These are phyloP conservation scores for Pagrus major DNA, from an alignment of 2,113 vertebrate species.

Conservation along the genomic window DNA sequence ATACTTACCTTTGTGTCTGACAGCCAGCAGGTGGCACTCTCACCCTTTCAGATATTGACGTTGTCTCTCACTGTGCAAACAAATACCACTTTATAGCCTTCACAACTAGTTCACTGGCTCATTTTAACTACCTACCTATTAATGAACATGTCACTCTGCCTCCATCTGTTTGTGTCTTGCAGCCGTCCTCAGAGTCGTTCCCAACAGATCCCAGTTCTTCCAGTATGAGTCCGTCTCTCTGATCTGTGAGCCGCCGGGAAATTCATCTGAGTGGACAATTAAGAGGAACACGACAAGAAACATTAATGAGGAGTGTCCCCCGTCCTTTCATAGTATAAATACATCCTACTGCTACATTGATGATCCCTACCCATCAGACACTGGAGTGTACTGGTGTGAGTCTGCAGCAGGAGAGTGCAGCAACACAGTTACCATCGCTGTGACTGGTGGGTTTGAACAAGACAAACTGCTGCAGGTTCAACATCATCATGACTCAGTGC, in stretches of 20 bases:
- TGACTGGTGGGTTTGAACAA: not conserved
- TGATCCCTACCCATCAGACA: fast-evolving
- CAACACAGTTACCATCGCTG: not conserved
- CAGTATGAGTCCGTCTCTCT: conserved; percentile 22
- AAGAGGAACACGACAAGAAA: too few species aligned
- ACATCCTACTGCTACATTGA: fast-evolving
- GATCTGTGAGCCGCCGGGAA: conserved; percentile 30
- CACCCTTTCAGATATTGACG: too few species aligned
- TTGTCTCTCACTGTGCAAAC: too few species aligned
- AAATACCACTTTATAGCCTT: too few species aligned
- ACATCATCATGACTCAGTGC: too few species aligned
- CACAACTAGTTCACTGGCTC: too few species aligned
- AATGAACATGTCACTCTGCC: too few species aligned
- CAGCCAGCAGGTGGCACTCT: too few species aligned
- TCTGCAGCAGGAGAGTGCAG: conserved; percentile 17
- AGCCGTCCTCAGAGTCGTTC: conserved; percentile 29
- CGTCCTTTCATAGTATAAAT: too few species aligned
- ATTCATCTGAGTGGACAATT: conserved; percentile 12
- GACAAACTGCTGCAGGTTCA: not conserved
- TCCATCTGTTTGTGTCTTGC: not conserved
- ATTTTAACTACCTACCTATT: too few species aligned
- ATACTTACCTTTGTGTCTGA: too few species aligned
- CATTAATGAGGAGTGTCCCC: too few species aligned
- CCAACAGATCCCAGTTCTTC: conserved; percentile 54
- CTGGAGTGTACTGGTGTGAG: conserved; percentile 48